phyloP scores from a whole-genome alignment of 2,797 vertebrate genomes.

The Megaceryle alcyon region DNA sequence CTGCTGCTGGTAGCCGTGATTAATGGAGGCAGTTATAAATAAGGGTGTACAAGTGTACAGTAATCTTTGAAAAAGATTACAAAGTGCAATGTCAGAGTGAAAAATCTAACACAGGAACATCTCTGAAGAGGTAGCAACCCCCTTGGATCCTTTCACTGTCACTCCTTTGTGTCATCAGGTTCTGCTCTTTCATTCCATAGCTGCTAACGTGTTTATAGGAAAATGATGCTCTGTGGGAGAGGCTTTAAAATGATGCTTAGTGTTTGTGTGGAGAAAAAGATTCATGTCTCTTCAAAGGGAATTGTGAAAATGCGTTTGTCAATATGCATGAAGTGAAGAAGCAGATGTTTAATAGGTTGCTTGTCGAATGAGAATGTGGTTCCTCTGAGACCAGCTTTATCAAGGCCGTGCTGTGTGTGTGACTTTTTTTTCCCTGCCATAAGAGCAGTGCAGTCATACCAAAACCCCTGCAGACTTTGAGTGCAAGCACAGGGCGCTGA shows the following conservation, averaged over 20 bases:
- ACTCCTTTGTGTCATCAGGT: accelerated
- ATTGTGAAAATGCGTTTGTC: not conserved
- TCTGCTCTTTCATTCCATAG: not conserved
- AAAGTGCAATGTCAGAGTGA: not conserved
- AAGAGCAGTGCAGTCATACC: not conserved
- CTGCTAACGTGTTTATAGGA: not conserved
- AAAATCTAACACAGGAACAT: not conserved
- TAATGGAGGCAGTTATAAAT: not conserved
- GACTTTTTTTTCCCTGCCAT: no score
- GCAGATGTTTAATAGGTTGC: not conserved
- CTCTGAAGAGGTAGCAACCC: not conserved
- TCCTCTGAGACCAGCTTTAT: not conserved
- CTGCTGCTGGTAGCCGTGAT: not conserved
- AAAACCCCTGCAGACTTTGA: not conserved
- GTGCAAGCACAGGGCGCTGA: not conserved
- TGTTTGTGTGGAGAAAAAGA: not conserved
- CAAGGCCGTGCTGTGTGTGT: not conserved
- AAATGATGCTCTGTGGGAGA: not conserved
- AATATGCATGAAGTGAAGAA: not conserved
- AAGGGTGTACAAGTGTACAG: not conserved
- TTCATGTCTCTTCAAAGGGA: not conserved
- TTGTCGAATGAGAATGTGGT: not conserved
- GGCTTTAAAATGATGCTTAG: not conserved
- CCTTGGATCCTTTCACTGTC: not conserved
- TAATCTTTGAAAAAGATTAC: not conserved